Percentiles rank a stretch among this genome's conserved stretches.
Conservation (phyloP, 1,140 invertebrate genomes). For the Macrostomum lignano region DNA sequence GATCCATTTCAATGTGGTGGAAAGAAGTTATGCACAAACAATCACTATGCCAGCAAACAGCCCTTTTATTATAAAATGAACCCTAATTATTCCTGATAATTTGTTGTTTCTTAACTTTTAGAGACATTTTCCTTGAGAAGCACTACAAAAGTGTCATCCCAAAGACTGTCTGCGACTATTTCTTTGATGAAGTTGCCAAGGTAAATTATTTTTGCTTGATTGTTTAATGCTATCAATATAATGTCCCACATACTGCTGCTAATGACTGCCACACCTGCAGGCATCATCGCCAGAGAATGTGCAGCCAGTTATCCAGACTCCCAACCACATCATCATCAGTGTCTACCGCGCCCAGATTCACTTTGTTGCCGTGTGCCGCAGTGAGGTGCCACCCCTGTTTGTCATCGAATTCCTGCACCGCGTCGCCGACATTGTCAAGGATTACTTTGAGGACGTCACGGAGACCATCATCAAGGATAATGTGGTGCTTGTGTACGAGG, state of each 20-base stretch:
- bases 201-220: constrained; percentile 11
- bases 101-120: too few species aligned
- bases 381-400: constrained; percentile 83
- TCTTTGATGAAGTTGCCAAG: constrained; percentile 75
- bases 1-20: too few species aligned
- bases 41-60: too few species aligned
- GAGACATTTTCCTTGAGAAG: constrained; percentile 96
- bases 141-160: constrained; percentile 95
- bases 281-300: constrained; percentile 57
- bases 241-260: background rate
- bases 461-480: constrained; percentile 91
- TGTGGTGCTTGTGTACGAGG: constrained; percentile 91
- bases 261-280: constrained; percentile 14
- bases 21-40: too few species aligned
- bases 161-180: constrained; percentile 89
- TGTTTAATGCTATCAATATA: background rate
- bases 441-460: constrained; percentile 83
- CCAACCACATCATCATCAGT: constrained; percentile 84
- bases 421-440: constrained; percentile 76
- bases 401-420: constrained; percentile 92
- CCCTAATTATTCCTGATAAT: too few species aligned
- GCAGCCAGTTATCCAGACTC: constrained; percentile 75
- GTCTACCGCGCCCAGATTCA: constrained; percentile 71
- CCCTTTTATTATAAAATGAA: too few species aligned
- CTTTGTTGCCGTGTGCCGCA: constrained; percentile 75